Conservation (phyloP, 2,888 invertebrate species). For the Noctua janthe region DNA sequence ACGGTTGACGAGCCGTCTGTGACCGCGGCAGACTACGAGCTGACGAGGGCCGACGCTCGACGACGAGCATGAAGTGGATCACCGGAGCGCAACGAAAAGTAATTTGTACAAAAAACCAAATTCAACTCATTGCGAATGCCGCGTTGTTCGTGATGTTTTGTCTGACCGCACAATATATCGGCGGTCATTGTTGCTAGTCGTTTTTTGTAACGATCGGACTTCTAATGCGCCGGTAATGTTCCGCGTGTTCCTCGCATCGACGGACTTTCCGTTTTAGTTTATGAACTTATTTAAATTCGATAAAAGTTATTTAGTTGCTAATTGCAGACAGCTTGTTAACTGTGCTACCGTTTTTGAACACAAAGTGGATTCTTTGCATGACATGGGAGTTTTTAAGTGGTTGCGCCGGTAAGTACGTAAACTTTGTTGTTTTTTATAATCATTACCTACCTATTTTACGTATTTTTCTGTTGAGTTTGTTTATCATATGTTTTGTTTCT, state of each 20-base stretch:
- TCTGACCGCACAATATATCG: conserved; percentile 90
- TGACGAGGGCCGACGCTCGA: conserved; percentile 77
- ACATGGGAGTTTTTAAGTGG: conserved; percentile 89
- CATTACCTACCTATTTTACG: background rate
- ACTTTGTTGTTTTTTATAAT: conserved; percentile 16
- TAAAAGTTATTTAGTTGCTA: conserved; percentile 65
- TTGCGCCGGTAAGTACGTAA: conserved; percentile 86
- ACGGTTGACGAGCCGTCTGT: conserved; percentile 74
- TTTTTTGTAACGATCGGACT: conserved; percentile 83
- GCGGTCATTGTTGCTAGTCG: conserved; percentile 88
- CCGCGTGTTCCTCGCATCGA: conserved; percentile 78
- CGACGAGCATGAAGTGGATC: conserved; percentile 85
- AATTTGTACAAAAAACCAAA: conserved; percentile 90
- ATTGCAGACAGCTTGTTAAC: conserved; percentile 61
- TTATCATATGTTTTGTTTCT: background rate
- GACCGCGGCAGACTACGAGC: conserved; percentile 74
- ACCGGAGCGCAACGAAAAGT: conserved; percentile 90
- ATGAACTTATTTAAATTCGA: conserved; percentile 70
- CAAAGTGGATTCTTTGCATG: conserved; percentile 84
- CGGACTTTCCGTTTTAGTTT: conserved; percentile 77
- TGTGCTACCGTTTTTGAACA: conserved; percentile 61
- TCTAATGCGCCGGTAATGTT: conserved; percentile 86
- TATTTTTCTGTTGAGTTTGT: background rate
- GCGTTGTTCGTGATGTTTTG: conserved; percentile 89
- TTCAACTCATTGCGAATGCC: conserved; percentile 89